Conservation (phyloP, 2,888 invertebrate species). For the Cancer borealis region DNA sequence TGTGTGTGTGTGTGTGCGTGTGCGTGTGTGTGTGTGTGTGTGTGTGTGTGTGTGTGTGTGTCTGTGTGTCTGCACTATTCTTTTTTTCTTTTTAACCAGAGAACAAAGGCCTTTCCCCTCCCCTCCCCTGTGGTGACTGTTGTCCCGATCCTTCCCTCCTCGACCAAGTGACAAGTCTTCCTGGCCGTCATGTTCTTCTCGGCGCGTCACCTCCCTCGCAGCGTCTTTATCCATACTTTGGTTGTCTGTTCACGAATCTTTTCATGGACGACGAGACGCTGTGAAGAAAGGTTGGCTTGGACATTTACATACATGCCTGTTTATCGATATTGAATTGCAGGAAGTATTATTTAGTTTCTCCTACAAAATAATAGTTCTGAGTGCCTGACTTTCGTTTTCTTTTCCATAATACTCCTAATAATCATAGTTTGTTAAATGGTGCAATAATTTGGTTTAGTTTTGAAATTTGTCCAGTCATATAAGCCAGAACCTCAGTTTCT, state of each 20-base stretch:
- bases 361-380: too few relatives aligned
- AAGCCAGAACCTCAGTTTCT: too few relatives aligned
- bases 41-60: constrained; percentile 44
- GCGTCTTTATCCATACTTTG: neutral
- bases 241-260: neutral
- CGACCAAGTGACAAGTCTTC: neutral
- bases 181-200: neutral
- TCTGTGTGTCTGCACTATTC: neutral
- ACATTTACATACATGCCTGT: neutral
- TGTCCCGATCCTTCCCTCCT: neutral
- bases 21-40: constrained; percentile 44
- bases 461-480: neutral
- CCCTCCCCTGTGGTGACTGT: neutral
- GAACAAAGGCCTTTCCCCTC: constrained; percentile 13
- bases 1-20: constrained; percentile 23
- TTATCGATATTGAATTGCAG: too few relatives aligned
- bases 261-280: neutral
- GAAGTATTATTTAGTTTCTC: too few relatives aligned
- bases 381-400: neutral
- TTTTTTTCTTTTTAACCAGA: neutral
- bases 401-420: neutral
- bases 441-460: neutral
- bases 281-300: neutral
- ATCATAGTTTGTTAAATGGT: neutral
- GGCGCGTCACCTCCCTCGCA: neutral